phyloP scores from a whole-genome alignment of 2,797 vertebrate genomes.

The Furcifer pardalis region DNA sequence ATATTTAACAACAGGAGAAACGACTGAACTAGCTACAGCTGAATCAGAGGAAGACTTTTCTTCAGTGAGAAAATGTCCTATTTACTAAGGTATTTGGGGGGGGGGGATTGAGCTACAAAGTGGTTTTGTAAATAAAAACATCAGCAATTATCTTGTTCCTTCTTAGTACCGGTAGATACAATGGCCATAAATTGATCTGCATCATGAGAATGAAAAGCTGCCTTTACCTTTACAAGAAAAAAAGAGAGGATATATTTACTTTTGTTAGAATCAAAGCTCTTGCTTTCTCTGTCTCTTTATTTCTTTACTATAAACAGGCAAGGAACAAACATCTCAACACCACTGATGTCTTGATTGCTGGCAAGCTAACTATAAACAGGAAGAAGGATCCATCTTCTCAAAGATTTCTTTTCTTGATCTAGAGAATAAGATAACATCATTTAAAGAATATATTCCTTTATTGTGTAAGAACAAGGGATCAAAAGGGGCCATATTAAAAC shows the following conservation, averaged over 20 bases:
- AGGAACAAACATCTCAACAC: conserved; percentile 3
- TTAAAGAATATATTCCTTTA: conserved; percentile 39
- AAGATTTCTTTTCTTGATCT: conserved; percentile 30
- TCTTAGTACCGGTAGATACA: conserved; percentile 28
- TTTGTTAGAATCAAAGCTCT: conserved; percentile 2
- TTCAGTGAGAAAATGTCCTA: conserved; percentile 22
- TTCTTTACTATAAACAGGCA: conserved; percentile 8
- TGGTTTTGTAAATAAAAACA: conserved; percentile 25
- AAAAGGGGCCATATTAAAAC: conserved; percentile 14
- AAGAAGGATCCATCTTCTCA: background rate
- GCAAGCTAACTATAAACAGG: background rate
- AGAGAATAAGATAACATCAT: conserved; percentile 35
- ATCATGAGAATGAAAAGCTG: conserved; percentile 25
- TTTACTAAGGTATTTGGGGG: conserved; percentile 26
- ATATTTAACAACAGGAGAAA: conserved; percentile 15
- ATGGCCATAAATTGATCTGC: conserved; percentile 25
- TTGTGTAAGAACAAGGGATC: conserved; percentile 5
- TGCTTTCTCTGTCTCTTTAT: background rate
- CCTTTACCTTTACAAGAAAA: conserved; percentile 29
- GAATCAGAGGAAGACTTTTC: conserved; percentile 23
- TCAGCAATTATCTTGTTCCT: conserved; percentile 31
- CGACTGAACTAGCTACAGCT: background rate
- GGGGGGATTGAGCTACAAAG: conserved; percentile 48
- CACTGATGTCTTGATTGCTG: background rate
- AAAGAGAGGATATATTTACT: background rate